Evolutionary conservation across 2,797 vertebrate species (phyloP).

Genomic region (Martes flavigula): DNA sequence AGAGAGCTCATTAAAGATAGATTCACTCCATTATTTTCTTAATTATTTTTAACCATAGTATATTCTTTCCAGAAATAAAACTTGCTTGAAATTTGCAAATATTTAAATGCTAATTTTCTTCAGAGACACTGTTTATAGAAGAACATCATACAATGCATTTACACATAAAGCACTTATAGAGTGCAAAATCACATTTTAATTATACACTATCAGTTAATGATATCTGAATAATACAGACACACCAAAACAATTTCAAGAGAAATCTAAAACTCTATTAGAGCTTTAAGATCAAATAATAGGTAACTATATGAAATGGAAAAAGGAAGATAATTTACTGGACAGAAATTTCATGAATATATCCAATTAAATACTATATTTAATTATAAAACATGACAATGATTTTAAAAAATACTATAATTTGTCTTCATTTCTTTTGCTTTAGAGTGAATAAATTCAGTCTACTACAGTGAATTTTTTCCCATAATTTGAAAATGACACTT

Average conservation of each 20-base stretch:
- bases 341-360: background rate
- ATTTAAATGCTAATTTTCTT: background rate
- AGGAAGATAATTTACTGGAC: background rate
- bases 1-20: constrained; percentile 39
- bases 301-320: background rate
- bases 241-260: background rate
- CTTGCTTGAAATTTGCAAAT: background rate
- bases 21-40: constrained; percentile 38
- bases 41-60: constrained; percentile 10
- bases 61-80: constrained; percentile 2
- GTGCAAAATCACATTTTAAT: background rate
- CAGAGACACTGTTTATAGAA: background rate
- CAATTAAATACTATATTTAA: background rate
- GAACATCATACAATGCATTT: background rate
- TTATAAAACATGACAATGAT: background rate
- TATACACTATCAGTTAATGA: background rate
- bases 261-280: background rate
- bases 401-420: background rate
- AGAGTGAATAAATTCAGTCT: background rate
- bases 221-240: background rate
- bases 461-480: background rate
- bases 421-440: background rate
- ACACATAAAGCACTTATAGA: background rate
- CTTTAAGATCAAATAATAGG: background rate
- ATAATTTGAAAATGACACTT: background rate